Evolutionary conservation across 64 coral and sea anemone species (phyloP).

Genomic region (Pocillopora verrucosa): DNA sequence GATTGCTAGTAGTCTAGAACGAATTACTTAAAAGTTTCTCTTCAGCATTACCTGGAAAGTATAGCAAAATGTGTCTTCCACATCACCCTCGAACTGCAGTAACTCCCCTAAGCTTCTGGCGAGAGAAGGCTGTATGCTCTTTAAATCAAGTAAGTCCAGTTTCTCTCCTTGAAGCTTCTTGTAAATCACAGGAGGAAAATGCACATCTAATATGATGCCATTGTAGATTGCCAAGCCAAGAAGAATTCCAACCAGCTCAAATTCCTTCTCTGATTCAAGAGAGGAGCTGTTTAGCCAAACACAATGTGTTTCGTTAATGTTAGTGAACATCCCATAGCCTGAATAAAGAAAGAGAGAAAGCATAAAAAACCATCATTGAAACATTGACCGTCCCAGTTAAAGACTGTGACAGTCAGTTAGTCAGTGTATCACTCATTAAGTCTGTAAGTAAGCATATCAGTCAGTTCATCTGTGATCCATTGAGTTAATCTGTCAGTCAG

Average conservation of each 20-base stretch:
- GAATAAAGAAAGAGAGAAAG: not conserved
- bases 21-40: too few species aligned
- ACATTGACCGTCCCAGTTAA: too few species aligned
- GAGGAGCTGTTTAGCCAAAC: conserved; percentile 89
- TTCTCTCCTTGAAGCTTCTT: conserved; percentile 84
- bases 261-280: conserved; percentile 82
- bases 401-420: too few species aligned
- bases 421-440: too few species aligned
- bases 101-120: conserved; percentile 76
- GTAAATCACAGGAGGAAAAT: conserved; percentile 93
- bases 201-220: conserved; percentile 90
- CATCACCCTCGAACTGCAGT: conserved; percentile 83
- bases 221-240: conserved; percentile 95
- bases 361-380: too few species aligned
- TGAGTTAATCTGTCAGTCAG: too few species aligned
- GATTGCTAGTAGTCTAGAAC: too few species aligned
- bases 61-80: conserved; percentile 89
- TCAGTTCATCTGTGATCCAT: not conserved
- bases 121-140: conserved; percentile 75
- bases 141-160: conserved; percentile 66
- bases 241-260: conserved; percentile 86
- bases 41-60: conserved; percentile 78
- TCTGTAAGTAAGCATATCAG: not conserved
- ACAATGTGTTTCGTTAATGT: conserved; percentile 67
- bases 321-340: conserved; percentile 94